phyloP scores from a whole-genome alignment of 2,797 vertebrate species.

The Psittacula derbiana region DNA sequence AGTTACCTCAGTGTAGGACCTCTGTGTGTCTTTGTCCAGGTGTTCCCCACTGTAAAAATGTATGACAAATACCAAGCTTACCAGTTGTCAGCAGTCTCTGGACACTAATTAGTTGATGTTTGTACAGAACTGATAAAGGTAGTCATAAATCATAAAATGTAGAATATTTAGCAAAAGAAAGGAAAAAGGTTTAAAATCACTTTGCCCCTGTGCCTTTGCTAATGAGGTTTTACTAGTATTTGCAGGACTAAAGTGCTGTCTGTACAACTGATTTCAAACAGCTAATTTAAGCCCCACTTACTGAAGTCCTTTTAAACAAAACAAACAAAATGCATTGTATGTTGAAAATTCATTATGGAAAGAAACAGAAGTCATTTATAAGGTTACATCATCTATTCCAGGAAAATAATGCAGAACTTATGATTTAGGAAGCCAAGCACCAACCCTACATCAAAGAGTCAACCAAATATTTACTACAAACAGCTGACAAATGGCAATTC shows the following conservation, averaged over 20 bases:
- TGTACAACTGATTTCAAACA: not conserved
- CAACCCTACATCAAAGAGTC: constrained; percentile 36
- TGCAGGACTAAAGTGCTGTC: not conserved
- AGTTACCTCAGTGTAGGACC: fast-evolving
- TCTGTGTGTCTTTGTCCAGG: not conserved
- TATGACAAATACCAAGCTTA: not conserved
- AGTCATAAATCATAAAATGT: not conserved
- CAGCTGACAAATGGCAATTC: constrained; percentile 33
- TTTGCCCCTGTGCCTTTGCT: not conserved
- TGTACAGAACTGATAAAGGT: not conserved
- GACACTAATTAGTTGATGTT: not conserved
- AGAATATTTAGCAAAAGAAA: not conserved
- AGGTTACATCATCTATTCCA: constrained; percentile 41
- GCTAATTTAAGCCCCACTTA: not conserved
- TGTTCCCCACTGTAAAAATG: not conserved
- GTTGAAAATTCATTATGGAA: constrained; percentile 26
- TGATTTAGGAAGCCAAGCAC: constrained; percentile 30
- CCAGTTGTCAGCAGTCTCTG: not conserved
- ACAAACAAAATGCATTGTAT: constrained; percentile 5
- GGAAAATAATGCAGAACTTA: constrained; percentile 41
- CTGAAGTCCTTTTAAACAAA: constrained; percentile 14
- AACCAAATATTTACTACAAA: constrained; percentile 20
- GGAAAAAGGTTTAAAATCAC: not conserved
- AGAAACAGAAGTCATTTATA: constrained; percentile 20
- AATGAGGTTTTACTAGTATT: not conserved